Conservation (phyloP, 1,140 invertebrate species). For the Andricus grossulariae region DNA sequence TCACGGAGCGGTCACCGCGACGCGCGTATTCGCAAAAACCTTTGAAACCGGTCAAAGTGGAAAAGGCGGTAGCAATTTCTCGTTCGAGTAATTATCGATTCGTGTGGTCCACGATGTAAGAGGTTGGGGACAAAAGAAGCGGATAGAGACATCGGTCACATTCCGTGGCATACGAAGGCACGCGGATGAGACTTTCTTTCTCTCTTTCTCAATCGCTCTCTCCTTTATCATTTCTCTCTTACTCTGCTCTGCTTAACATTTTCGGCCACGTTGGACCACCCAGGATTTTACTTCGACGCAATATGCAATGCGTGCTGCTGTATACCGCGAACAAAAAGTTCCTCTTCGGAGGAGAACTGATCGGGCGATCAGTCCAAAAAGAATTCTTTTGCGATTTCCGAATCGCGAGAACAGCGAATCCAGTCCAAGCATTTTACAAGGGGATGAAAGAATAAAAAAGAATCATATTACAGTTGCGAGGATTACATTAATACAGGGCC, state of each 20-base stretch:
- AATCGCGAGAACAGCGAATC: constrained; percentile 4
- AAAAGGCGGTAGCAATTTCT: constrained; percentile 72
- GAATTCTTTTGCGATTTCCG: constrained; percentile 22
- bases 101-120: constrained; percentile 68
- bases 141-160: constrained; percentile 76
- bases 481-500: no score
- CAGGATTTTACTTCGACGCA: constrained; percentile 54
- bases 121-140: constrained; percentile 67
- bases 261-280: constrained; percentile 66
- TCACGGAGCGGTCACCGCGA: constrained; percentile 58
- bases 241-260: constrained; percentile 67
- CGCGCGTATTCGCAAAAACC: constrained; percentile 62
- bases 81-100: constrained; percentile 75
- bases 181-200: constrained; percentile 60
- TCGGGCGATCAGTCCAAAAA: constrained; percentile 19
- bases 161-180: constrained; percentile 71
- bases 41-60: constrained; percentile 63
- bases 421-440: no score
- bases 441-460: no score
- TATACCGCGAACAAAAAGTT: constrained; percentile 42
- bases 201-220: constrained; percentile 51
- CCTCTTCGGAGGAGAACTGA: constrained; percentile 27
- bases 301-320: constrained; percentile 57
- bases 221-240: constrained; percentile 55
- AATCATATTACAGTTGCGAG: no score